phyloP scores from a whole-genome alignment of 2,797 vertebrate genomes.

The Pelochelys cantorii region DNA sequence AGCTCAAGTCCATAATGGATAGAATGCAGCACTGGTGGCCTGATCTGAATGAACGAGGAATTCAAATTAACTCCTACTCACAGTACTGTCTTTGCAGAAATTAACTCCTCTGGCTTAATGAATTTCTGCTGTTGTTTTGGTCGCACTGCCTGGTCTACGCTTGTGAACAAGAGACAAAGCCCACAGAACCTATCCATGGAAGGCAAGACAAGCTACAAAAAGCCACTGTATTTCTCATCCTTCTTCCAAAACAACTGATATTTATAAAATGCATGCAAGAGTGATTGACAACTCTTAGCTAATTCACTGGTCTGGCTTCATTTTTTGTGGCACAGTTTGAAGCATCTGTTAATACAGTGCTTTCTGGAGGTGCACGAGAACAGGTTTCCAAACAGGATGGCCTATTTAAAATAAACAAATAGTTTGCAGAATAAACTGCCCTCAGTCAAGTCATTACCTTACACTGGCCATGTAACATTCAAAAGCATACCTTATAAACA shows the following conservation, averaged over 20 bases:
- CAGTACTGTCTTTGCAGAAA: constrained; percentile 42
- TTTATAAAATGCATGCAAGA: constrained; percentile 13
- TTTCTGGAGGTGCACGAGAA: not conserved
- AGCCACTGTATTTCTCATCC: not conserved
- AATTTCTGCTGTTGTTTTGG: not conserved
- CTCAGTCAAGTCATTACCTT: not conserved
- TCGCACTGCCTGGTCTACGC: not conserved
- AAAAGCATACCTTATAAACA: not conserved
- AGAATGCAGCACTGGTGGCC: not conserved
- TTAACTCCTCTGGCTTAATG: not conserved
- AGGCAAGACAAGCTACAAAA: constrained; percentile 31
- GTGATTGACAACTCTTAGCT: constrained; percentile 8
- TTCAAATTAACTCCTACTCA: constrained; percentile 17
- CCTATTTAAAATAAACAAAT: not conserved
- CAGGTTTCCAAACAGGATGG: constrained; percentile 54
- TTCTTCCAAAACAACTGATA: constrained; percentile 59
- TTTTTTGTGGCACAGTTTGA: constrained; percentile 31
- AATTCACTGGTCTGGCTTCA: not conserved
- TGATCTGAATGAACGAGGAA: not conserved
- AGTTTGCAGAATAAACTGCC: not conserved
- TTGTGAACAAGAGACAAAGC: not conserved
- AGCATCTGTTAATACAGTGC: constrained; percentile 31
- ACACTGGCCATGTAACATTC: not conserved
- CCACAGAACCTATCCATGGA: not conserved
- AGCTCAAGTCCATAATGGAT: constrained; percentile 48